Percentiles rank a stretch among this genome's conserved stretches.
These are phyloP conservation scores for Sturmia bella DNA, from an alignment of 2,888 invertebrate genomes.

Conservation along the genomic window DNA sequence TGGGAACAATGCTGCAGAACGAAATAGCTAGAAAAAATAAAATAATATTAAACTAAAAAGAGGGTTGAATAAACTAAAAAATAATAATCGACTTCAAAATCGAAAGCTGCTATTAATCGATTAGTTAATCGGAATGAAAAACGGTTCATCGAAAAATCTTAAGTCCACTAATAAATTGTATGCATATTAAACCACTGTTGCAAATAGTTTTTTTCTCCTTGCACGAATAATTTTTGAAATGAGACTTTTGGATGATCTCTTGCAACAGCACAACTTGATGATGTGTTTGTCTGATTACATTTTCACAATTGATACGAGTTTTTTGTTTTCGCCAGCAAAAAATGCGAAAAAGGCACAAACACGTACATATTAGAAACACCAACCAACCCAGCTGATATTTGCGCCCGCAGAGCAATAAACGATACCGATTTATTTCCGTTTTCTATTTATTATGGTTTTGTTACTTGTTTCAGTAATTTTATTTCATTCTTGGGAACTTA, in stretches of 20 bases:
- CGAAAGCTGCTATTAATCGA: too few relatives aligned
- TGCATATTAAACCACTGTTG: too few relatives aligned
- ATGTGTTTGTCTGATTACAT: constrained; percentile 3
- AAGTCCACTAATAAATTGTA: too few relatives aligned
- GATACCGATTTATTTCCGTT: constrained; percentile 68
- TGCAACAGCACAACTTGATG: constrained; percentile 38
- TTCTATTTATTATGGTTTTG: constrained; percentile 14
- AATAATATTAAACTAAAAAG: too few relatives aligned
- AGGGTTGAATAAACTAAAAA: too few relatives aligned
- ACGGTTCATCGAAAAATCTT: too few relatives aligned
- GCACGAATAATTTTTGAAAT: constrained; percentile 12
- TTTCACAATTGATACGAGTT: constrained; percentile 25
- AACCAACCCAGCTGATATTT: constrained; percentile 67
- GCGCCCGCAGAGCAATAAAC: constrained; percentile 67
- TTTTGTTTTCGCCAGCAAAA: not conserved
- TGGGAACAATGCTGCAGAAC: too few relatives aligned
- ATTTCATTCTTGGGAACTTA: constrained; percentile 68
- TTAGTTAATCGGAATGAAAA: too few relatives aligned
- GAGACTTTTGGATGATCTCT: constrained; percentile 49
- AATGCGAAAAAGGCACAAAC: constrained; percentile 68
- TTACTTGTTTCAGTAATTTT: constrained; percentile 35
- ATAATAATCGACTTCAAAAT: too few relatives aligned
- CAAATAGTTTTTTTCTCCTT: too few relatives aligned
- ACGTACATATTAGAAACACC: constrained; percentile 59
- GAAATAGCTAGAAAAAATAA: too few relatives aligned